phyloP scores from a whole-genome alignment of 2,888 invertebrate genomes.

The Synanthedon vespiformis region DNA sequence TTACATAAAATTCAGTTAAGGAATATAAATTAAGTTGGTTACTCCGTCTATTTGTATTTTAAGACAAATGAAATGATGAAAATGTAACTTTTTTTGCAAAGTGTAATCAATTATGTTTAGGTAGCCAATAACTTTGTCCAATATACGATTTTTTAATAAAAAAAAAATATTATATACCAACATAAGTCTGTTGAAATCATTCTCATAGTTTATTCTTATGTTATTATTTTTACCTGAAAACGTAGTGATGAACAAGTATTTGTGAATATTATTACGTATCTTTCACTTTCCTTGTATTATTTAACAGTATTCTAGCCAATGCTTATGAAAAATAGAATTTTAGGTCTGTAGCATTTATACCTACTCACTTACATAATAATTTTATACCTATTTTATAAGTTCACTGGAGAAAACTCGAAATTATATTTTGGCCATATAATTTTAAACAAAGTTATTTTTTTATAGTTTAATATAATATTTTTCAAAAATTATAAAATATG shows the following conservation, averaged over 20 bases:
- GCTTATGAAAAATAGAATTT: not conserved
- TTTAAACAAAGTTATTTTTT: slow-evolving; percentile 2
- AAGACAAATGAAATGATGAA: too few relatives aligned
- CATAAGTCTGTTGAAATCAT: slow-evolving; percentile 57
- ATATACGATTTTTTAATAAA: too few relatives aligned
- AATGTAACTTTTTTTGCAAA: too few relatives aligned
- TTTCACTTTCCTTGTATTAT: slow-evolving; percentile 9
- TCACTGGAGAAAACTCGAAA: slow-evolving; percentile 10
- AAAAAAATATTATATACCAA: too few relatives aligned
- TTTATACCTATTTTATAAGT: slow-evolving; percentile 7
- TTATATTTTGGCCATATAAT: slow-evolving; percentile 17
- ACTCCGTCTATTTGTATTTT: too few relatives aligned
- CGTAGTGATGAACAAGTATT: slow-evolving; percentile 16
- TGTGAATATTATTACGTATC: slow-evolving; percentile 10
- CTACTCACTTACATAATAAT: not conserved
- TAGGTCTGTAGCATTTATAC: not conserved
- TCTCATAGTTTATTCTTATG: slow-evolving; percentile 66
- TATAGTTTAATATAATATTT: not conserved
- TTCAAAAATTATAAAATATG: not conserved
- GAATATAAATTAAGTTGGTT: too few relatives aligned
- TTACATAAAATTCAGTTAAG: too few relatives aligned
- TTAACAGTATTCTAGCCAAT: not conserved
- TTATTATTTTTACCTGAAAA: slow-evolving; percentile 23
- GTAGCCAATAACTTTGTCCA: too few relatives aligned
- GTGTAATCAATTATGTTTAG: too few relatives aligned